Percentiles rank a stretch among this genome's conserved stretches.
These are phyloP conservation scores for Hiodon alosoides DNA, from an alignment of 2,113 vertebrate genomes.

Conservation along the genomic window DNA sequence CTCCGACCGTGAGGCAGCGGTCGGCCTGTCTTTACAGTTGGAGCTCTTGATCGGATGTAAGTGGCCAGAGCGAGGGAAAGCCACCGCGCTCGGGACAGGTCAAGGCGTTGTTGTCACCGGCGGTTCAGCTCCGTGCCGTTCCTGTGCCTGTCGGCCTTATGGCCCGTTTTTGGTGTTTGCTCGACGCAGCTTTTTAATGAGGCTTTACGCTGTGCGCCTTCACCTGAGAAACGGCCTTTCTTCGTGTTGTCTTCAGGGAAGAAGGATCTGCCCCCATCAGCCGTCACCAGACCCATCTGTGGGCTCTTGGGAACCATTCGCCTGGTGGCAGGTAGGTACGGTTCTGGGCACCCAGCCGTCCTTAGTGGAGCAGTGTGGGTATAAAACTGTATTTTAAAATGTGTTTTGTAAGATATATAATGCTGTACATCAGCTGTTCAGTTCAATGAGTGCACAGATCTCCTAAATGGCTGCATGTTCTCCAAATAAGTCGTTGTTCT, in stretches of 20 bases:
- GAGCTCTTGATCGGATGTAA: too few species aligned
- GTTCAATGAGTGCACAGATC: too few species aligned
- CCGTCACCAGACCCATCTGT: conserved; percentile 79
- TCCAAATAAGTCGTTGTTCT: too few species aligned
- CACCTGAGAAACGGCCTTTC: background rate
- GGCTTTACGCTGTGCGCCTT: background rate
- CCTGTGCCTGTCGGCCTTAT: too few species aligned
- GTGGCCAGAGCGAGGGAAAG: too few species aligned
- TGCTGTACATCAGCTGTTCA: background rate
- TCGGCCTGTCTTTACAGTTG: too few species aligned
- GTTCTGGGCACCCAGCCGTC: background rate
- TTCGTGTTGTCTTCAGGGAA: conserved; percentile 64
- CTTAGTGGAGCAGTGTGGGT: background rate
- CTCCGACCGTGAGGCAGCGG: too few species aligned
- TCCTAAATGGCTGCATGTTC: too few species aligned
- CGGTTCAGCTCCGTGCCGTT: too few species aligned
- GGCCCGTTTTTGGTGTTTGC: background rate
- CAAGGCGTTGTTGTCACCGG: too few species aligned
- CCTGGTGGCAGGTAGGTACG: conserved; percentile 79
- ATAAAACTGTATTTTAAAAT: background rate
- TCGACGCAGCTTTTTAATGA: background rate
- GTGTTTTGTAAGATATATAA: background rate
- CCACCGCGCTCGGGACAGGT: too few species aligned
- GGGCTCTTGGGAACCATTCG: conserved; percentile 89
- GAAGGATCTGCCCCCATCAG: conserved; percentile 83